Conservation (phyloP, 1,140 invertebrate species). For the Ridgeia piscesae region DNA sequence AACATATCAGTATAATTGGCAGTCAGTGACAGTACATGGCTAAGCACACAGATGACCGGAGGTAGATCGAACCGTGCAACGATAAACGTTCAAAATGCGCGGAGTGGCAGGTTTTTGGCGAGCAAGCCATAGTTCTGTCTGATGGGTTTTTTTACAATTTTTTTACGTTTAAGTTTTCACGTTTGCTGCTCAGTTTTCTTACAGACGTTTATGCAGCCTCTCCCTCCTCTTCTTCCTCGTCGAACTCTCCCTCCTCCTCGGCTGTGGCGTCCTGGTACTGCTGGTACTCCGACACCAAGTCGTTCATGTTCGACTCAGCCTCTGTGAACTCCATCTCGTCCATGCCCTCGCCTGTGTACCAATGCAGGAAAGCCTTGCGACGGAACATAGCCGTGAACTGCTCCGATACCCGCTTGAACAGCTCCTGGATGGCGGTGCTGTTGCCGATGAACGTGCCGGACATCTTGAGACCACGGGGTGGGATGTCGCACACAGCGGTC, state of each 20-base stretch:
- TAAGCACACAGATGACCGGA: neutral
- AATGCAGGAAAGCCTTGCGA: slow-evolving; percentile 3
- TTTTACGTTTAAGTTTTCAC: neutral
- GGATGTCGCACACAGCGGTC: neutral
- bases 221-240: neutral
- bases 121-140: neutral
- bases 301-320: neutral
- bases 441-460: neutral
- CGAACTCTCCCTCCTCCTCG: neutral
- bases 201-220: neutral
- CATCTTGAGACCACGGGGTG: neutral
- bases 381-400: neutral
- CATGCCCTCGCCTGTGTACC: neutral
- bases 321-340: slow-evolving; percentile 3
- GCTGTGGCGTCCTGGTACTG: neutral
- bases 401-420: neutral
- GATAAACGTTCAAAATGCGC: neutral
- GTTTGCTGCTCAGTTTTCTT: neutral
- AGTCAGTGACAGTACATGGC: neutral
- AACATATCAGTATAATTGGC: neutral
- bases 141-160: neutral
- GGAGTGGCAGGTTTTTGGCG: neutral
- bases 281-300: neutral
- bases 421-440: slow-evolving; percentile 2
- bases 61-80: neutral